Conservation (phyloP, 1,140 invertebrate species). For the Trinorchestia longiramus region DNA sequence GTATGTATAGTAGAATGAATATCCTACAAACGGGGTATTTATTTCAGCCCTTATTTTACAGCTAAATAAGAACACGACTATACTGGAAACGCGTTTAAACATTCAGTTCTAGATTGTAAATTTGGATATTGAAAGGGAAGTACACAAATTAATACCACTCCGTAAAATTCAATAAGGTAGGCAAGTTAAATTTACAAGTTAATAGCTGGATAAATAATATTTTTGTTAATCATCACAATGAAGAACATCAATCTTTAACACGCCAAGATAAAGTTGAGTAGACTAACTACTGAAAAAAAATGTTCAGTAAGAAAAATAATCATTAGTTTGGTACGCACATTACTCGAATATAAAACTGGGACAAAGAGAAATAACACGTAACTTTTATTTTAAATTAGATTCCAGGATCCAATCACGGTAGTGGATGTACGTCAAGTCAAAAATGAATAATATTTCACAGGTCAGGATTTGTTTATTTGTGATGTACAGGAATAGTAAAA, state of each 20-base stretch:
- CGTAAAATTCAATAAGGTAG: not conserved
- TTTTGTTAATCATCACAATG: not conserved
- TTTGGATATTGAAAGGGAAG: not conserved
- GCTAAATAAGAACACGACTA: not conserved
- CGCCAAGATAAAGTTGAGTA: not conserved
- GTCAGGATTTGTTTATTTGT: not conserved
- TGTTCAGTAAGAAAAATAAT: not conserved
- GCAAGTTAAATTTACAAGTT: not conserved
- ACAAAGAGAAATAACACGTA: not conserved
- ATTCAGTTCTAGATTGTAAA: not conserved
- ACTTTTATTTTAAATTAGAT: not conserved
- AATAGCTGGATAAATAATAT: not conserved
- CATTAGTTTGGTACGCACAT: not conserved
- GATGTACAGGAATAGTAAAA: not conserved
- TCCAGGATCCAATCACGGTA: not conserved
- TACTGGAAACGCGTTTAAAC: not conserved
- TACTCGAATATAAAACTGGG: not conserved
- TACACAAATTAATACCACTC: not conserved
- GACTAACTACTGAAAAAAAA: not conserved
- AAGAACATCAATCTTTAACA: not conserved
- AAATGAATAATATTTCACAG: not conserved
- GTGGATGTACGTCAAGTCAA: not conserved
- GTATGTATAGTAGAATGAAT: too few relatives aligned
- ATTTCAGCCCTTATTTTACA: not conserved
- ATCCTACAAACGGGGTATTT: not conserved